Evolutionary conservation across 2,797 vertebrate genomes (phyloP).

Genomic region (Mareca strepera): DNA sequence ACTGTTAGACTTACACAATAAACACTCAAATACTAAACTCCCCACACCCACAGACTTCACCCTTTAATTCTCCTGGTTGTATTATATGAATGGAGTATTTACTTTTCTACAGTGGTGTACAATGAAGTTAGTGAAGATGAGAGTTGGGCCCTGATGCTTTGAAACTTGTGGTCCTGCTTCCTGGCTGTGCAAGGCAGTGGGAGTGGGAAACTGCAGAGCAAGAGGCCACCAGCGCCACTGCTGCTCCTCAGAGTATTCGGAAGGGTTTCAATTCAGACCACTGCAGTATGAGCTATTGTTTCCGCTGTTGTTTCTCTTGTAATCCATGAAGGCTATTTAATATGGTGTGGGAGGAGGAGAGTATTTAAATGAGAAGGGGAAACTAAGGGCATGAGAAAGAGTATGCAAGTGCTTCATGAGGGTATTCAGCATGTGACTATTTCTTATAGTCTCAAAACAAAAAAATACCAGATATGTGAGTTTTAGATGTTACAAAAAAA

Average conservation of each 20-base stretch:
- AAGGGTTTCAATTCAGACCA: conserved; percentile 6
- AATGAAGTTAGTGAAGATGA: background rate
- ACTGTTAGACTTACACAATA: background rate
- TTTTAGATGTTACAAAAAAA: background rate
- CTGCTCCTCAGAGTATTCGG: background rate
- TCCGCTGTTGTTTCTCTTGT: background rate
- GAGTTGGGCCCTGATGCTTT: background rate
- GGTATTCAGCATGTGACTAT: background rate
- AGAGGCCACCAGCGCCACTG: background rate
- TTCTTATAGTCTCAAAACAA: background rate
- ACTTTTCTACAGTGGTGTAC: background rate
- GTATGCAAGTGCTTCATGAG: background rate
- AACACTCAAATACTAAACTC: background rate
- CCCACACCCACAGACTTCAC: background rate
- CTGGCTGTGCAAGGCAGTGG: conserved; percentile 10
- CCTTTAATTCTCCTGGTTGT: background rate
- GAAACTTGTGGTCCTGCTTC: background rate
- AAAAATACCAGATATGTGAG: background rate
- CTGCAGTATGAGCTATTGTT: conserved; percentile 28
- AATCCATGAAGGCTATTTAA: background rate
- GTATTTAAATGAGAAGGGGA: background rate
- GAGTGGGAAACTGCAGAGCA: conserved; percentile 50
- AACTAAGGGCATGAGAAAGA: conserved; percentile 61
- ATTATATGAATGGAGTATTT: background rate
- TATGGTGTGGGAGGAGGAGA: conserved; percentile 42